Conservation (phyloP, 2,797 vertebrate species). For the Melanotaenia trifasciata region DNA sequence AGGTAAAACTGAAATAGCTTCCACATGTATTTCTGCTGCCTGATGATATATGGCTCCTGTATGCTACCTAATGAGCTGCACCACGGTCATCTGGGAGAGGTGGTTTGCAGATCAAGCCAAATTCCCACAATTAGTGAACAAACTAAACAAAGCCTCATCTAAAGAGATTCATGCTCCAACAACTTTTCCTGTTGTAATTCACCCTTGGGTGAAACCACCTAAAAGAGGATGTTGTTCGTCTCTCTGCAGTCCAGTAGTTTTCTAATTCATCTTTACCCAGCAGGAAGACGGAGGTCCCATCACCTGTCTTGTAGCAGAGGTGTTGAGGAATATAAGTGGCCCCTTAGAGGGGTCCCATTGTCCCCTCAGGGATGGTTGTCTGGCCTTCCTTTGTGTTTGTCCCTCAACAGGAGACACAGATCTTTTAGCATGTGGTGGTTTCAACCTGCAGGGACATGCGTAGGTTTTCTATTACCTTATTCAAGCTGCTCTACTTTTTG, state of each 20-base stretch:
- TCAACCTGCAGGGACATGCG: slow-evolving; percentile 49
- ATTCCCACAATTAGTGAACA: slow-evolving; percentile 43
- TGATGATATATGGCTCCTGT: slow-evolving; percentile 55
- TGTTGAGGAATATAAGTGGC: slow-evolving; percentile 68
- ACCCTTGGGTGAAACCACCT: slow-evolving; percentile 28
- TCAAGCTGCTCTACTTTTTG: slow-evolving; percentile 42
- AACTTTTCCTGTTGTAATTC: slow-evolving; percentile 60
- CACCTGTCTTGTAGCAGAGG: slow-evolving; percentile 49
- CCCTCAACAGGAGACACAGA: slow-evolving; percentile 62
- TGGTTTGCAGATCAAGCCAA: slow-evolving; percentile 44
- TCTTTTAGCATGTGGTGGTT: slow-evolving; percentile 39
- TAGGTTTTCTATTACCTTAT: slow-evolving; percentile 32
- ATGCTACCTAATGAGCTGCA: slow-evolving; percentile 54
- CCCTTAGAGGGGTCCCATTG: slow-evolving; percentile 66
- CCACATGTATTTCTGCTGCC: slow-evolving; percentile 52
- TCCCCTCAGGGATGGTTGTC: slow-evolving; percentile 60
- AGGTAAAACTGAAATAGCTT: slow-evolving; percentile 64
- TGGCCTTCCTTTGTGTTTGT: slow-evolving; percentile 58
- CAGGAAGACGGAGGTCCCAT: slow-evolving; percentile 51
- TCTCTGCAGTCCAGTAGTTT: slow-evolving; percentile 31
- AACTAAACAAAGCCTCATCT: slow-evolving; percentile 49
- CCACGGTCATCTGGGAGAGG: slow-evolving; percentile 33
- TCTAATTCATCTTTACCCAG: slow-evolving; percentile 38
- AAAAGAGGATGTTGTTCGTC: slow-evolving; percentile 54
- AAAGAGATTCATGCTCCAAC: slow-evolving; percentile 38